Percentiles rank a stretch among this genome's conserved stretches.
phyloP scores from a whole-genome alignment of 2,888 invertebrate species.

The Ochropleura plecta region DNA sequence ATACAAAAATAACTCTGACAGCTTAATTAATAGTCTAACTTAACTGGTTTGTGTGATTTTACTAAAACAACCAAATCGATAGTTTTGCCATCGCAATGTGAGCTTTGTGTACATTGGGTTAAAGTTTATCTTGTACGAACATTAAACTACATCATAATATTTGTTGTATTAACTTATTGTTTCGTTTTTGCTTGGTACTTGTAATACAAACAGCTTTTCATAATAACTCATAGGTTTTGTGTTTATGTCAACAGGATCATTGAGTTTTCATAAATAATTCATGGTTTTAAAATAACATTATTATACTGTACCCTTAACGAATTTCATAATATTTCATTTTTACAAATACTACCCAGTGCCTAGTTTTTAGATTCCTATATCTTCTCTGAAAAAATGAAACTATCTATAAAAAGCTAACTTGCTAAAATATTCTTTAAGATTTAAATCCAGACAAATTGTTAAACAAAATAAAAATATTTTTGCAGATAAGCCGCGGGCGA shows the following conservation, averaged over 20 bases:
- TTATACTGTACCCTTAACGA: constrained; percentile 9
- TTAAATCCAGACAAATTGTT: constrained; percentile 2
- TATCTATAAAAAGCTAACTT: constrained; percentile 37
- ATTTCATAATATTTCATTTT: background rate
- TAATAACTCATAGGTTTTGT: constrained; percentile 21
- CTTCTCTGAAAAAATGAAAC: constrained; percentile 1
- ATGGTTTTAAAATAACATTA: background rate
- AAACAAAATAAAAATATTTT: constrained; percentile 56
- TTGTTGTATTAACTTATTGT: constrained; percentile 16
- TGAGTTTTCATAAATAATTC: constrained; percentile 11
- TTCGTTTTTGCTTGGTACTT: constrained; percentile 24
- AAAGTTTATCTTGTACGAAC: constrained; percentile 1
- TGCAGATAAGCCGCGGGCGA: constrained; percentile 88
- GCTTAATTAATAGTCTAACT: constrained; percentile 49
- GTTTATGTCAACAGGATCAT: background rate
- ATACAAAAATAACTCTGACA: constrained; percentile 31
- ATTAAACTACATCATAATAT: constrained; percentile 1
- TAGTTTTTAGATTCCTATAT: background rate
- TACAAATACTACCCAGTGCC: background rate
- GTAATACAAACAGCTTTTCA: constrained; percentile 35
- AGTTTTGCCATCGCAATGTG: background rate
- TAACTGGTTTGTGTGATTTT: constrained; percentile 26
- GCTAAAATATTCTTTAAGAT: constrained; percentile 12
- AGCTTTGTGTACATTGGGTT: constrained; percentile 7
- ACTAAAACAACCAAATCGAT: constrained; percentile 29